phyloP scores from a whole-genome alignment of 2,797 vertebrate genomes.

The Sebastes vulpes region DNA sequence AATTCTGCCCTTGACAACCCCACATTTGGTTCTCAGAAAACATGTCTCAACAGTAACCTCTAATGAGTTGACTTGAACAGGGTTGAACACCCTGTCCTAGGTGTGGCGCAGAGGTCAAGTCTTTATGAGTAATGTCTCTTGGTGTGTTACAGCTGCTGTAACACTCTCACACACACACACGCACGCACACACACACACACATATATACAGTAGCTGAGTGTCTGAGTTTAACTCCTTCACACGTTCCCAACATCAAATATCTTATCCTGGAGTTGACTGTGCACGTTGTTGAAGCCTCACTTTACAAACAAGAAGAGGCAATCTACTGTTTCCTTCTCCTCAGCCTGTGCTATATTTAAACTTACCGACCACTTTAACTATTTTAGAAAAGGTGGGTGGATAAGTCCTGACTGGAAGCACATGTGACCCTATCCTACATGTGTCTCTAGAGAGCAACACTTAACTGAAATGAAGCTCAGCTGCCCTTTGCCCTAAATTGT shows the following conservation, averaged over 20 bases:
- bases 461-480: constrained; percentile 42
- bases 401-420: constrained; percentile 17
- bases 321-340: neutral
- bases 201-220: neutral
- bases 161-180: neutral
- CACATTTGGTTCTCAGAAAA: neutral
- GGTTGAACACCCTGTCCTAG: neutral
- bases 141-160: constrained; percentile 11
- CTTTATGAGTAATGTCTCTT: constrained; percentile 30
- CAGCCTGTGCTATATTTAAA: constrained; percentile 43
- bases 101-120: constrained; percentile 16
- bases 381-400: constrained; percentile 38
- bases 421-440: constrained; percentile 2
- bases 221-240: neutral
- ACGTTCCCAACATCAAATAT: neutral
- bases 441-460: constrained; percentile 20
- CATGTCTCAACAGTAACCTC: neutral
- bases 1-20: neutral
- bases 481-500: constrained; percentile 30
- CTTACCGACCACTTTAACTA: constrained; percentile 14
- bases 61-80: constrained; percentile 7
- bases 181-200: neutral
- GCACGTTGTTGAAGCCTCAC: neutral
- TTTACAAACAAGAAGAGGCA: neutral
- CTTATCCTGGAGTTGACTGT: neutral